Conservation (phyloP, 2,113 vertebrate genomes). For the Corythaeola cristata region DNA sequence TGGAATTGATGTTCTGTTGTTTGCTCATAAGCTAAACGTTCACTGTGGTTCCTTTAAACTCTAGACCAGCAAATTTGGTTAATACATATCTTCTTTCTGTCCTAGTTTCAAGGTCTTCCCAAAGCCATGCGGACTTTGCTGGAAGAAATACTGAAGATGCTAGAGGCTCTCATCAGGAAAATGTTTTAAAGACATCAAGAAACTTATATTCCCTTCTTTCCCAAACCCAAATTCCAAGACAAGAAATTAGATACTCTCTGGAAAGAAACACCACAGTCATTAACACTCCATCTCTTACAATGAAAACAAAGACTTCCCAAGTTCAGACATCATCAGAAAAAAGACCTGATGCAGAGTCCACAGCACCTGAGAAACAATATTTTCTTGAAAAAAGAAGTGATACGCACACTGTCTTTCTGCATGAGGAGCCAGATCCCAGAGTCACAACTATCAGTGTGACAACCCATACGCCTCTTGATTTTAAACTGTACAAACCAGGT, state of each 20-base stretch:
- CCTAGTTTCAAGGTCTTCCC: conserved; percentile 25
- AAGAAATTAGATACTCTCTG: not conserved
- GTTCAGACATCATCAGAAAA: not conserved
- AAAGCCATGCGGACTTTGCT: not conserved
- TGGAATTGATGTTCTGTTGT: not conserved
- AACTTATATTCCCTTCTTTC: not conserved
- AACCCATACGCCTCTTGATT: not conserved
- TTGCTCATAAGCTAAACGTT: not conserved
- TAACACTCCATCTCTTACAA: not conserved
- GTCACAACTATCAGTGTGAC: not conserved
- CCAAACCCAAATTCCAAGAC: not conserved
- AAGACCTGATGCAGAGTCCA: not conserved
- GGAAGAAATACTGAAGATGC: not conserved
- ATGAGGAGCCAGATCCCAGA: not conserved
- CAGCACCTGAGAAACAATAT: not conserved
- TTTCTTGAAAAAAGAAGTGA: not conserved
- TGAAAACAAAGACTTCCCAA: not conserved
- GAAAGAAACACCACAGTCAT: not conserved
- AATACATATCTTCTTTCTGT: not conserved
- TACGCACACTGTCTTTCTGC: not conserved
- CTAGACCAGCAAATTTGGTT: not conserved
- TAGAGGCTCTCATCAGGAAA: not conserved
- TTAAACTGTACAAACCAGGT: not conserved
- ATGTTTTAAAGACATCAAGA: not conserved
- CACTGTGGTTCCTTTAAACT: not conserved